These are phyloP conservation scores for Meriones unguiculatus DNA, from an alignment of 2,113 vertebrate genomes.

Conservation along the genomic window DNA sequence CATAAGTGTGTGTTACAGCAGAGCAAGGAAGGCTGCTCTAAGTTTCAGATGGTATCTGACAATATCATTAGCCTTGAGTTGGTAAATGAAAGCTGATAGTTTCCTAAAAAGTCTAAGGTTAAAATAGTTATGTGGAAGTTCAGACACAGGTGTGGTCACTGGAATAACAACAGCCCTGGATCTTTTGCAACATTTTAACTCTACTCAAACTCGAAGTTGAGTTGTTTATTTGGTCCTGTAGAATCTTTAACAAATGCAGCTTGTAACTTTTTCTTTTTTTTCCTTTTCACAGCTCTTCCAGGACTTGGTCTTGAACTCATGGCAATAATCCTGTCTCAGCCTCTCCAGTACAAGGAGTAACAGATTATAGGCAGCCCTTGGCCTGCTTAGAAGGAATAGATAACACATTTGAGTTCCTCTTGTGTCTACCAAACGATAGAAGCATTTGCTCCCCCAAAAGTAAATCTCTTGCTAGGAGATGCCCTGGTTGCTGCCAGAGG, in stretches of 20 bases:
- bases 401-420: not conserved
- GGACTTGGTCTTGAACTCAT: not conserved
- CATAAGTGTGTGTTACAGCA: not conserved
- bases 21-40: not conserved
- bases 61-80: not conserved
- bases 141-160: not conserved
- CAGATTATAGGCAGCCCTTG: not conserved
- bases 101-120: not conserved
- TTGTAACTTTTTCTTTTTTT: not conserved
- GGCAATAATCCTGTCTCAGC: not conserved
- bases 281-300: not conserved
- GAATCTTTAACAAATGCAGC: not conserved
- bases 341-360: not conserved
- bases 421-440: not conserved
- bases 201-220: not conserved
- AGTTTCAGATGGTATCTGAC: not conserved
- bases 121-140: not conserved
- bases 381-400: not conserved
- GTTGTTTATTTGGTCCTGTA: not conserved
- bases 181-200: not conserved
- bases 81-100: not conserved
- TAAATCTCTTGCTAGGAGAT: not conserved
- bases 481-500: not conserved
- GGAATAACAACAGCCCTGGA: not conserved
- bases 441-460: not conserved